Evolutionary conservation across 1,140 invertebrate genomes (phyloP).

Genomic region (Saccostrea cuccullata): DNA sequence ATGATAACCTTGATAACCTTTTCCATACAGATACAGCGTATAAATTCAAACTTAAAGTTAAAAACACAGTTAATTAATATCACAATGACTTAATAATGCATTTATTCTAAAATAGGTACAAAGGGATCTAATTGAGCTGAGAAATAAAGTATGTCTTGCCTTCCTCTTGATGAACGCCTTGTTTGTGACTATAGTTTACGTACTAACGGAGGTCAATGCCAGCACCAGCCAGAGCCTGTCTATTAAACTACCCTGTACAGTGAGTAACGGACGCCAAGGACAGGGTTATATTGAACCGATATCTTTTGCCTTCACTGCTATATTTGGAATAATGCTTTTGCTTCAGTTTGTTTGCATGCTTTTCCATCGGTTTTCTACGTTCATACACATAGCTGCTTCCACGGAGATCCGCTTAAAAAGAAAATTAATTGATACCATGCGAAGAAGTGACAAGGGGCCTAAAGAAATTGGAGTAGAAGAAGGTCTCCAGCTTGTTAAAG

Average conservation of each 20-base stretch:
- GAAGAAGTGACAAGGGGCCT: constrained; percentile 2
- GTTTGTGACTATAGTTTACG: constrained; percentile 74
- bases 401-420: constrained; percentile 65
- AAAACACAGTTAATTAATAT: too few relatives aligned
- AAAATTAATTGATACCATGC: constrained; percentile 41
- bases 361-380: constrained; percentile 78
- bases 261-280: constrained; percentile 43
- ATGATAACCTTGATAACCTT: too few relatives aligned
- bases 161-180: constrained; percentile 75
- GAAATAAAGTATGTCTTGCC: constrained; percentile 86
- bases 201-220: constrained; percentile 61
- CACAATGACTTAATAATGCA: background rate
- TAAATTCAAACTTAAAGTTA: too few relatives aligned
- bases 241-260: constrained; percentile 57
- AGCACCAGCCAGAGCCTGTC: constrained; percentile 59
- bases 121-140: constrained; percentile 91
- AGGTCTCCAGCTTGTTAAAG: constrained; percentile 58
- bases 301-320: constrained; percentile 79
- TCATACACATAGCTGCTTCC: constrained; percentile 73
- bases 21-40: too few relatives aligned
- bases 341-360: constrained; percentile 80
- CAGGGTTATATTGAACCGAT: constrained; percentile 76
- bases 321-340: constrained; percentile 79
- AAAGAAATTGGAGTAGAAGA: constrained; percentile 54
- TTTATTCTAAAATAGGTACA: constrained; percentile 76